phyloP scores from a whole-genome alignment of 53 echinoderm and acorn worm species.

The Paelopatides confundens region DNA sequence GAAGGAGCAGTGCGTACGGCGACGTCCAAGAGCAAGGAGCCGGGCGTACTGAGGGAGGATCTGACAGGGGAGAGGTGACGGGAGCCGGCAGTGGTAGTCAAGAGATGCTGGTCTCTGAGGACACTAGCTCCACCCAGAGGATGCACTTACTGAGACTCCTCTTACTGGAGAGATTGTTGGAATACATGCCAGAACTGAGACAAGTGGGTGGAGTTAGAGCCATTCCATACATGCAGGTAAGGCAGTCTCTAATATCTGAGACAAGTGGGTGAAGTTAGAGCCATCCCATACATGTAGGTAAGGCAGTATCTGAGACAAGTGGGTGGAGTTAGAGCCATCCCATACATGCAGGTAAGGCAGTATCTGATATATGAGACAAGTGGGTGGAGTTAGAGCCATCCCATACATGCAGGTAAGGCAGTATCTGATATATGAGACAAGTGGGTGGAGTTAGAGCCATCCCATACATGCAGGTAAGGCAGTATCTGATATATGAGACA shows the following conservation, averaged over 20 bases:
- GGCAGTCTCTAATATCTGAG: conserved; percentile 73
- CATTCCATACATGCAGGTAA: conserved; percentile 98
- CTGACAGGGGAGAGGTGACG: conserved; percentile 57
- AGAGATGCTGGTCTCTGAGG: conserved; percentile 64
- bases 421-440: no score
- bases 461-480: conserved; percentile 95
- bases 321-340: no score
- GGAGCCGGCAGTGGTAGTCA: conserved; percentile 46
- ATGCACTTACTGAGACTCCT: conserved; percentile 87
- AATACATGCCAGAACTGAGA: conserved; percentile 91
- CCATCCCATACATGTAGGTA: conserved; percentile 87
- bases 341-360: conserved; percentile 88
- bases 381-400: conserved; percentile 86
- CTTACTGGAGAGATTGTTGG: conserved; percentile 86
- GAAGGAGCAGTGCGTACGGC: conserved; percentile 97
- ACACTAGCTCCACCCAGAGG: conserved; percentile 71
- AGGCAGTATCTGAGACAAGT: conserved; percentile 54
- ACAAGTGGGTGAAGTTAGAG: no score
- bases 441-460: conserved; percentile 89
- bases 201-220: conserved; percentile 96
- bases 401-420: conserved; percentile 80
- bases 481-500: no score
- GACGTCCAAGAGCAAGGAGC: conserved; percentile 84
- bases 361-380: no score
- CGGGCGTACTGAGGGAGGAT: conserved; percentile 69